These are phyloP conservation scores for Xestia c-nigrum DNA, from an alignment of 2,888 invertebrate species.

Conservation along the genomic window DNA sequence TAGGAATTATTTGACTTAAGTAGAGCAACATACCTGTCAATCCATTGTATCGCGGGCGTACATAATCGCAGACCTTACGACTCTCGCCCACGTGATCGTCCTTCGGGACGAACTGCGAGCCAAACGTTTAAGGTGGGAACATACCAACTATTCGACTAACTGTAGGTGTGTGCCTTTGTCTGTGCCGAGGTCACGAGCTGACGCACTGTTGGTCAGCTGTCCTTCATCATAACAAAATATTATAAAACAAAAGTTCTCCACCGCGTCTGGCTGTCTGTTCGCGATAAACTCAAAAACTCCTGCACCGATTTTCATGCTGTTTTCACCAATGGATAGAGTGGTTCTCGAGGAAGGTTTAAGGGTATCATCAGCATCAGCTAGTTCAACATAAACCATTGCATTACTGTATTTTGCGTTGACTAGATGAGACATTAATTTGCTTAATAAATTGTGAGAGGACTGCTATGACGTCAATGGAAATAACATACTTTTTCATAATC, in stretches of 20 bases:
- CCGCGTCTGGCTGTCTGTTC: too few species aligned
- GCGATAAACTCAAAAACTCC: too few species aligned
- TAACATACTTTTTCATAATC: not conserved
- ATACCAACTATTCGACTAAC: conserved; percentile 30
- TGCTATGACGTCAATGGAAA: not conserved
- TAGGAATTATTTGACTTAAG: not conserved
- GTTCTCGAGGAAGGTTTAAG: too few species aligned
- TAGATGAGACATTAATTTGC: not conserved
- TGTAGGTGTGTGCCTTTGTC: conserved; percentile 23
- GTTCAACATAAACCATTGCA: not conserved
- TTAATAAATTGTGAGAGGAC: not conserved
- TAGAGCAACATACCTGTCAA: conserved; percentile 56
- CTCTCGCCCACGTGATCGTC: conserved; percentile 85
- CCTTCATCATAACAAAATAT: not conserved
- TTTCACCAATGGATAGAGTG: too few species aligned
- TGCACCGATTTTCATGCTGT: too few species aligned
- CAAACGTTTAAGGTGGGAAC: conserved; percentile 53
- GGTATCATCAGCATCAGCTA: too few species aligned
- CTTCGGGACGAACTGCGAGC: conserved; percentile 74
- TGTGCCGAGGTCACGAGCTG: conserved; percentile 35
- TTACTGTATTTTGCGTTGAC: not conserved
- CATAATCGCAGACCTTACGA: conserved; percentile 81
- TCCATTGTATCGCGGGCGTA: conserved; percentile 74
- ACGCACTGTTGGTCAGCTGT: conserved; percentile 10
- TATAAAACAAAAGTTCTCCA: too few species aligned